A percentile compares a stretch with the other conserved stretches of the same genome.
Conservation (phyloP, 1,140 invertebrate species). For the Sitobion miscanthi region DNA sequence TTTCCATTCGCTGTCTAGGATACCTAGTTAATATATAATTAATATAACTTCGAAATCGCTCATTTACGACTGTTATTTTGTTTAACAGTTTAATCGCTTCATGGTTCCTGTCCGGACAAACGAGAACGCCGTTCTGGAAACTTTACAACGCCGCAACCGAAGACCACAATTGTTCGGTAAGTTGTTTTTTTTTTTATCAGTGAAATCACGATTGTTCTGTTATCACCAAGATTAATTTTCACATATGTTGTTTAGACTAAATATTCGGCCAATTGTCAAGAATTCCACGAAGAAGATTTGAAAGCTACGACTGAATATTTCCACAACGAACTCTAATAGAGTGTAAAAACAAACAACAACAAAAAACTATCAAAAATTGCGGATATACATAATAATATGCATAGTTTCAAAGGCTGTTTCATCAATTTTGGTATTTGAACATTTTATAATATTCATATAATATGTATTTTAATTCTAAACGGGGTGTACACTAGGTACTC, state of each 20-base stretch:
- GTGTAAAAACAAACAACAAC: background rate
- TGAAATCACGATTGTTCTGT: background rate
- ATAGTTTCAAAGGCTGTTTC: slow-evolving; percentile 42
- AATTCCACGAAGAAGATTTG: slow-evolving; percentile 80
- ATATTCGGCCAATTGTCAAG: slow-evolving; percentile 74
- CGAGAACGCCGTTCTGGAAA: slow-evolving; percentile 70
- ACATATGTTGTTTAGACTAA: slow-evolving; percentile 66
- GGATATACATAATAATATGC: background rate
- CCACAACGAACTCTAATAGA: slow-evolving; percentile 74
- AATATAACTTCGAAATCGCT: background rate
- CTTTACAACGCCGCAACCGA: slow-evolving; percentile 70
- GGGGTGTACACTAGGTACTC: slow-evolving; percentile 43
- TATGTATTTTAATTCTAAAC: slow-evolving; percentile 37
- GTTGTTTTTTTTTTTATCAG: slow-evolving; percentile 51
- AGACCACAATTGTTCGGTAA: slow-evolving; percentile 69
- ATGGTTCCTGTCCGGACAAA: slow-evolving; percentile 72
- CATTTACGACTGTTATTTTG: background rate
- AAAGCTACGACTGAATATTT: slow-evolving; percentile 80
- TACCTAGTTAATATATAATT: background rate
- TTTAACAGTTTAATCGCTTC: slow-evolving; percentile 71
- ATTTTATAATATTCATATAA: slow-evolving; percentile 25
- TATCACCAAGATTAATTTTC: background rate
- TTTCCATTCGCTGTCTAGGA: background rate
- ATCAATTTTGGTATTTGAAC: slow-evolving; percentile 25
- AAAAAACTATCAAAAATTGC: background rate